Evolutionary conservation across 2,888 invertebrate species (phyloP), one percentile per base, ranked within the genome.

Genomic region (Hemithea aestivaria): DNA sequence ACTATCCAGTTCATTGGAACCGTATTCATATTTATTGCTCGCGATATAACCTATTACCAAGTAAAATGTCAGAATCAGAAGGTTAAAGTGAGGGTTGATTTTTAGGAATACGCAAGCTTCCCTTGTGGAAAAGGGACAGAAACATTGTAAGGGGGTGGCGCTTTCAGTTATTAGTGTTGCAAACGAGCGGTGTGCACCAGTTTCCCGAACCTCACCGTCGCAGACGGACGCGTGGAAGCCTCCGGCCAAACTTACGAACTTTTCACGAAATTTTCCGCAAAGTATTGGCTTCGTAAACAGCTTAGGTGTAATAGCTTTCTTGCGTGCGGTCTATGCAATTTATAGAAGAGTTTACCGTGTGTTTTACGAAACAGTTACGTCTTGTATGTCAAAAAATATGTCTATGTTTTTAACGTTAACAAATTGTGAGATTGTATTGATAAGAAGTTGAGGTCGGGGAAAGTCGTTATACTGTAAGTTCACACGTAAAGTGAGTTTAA

Each of bases 261-360:
- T 85, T 85, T 84, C 73, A 73, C 85, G 85, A 73, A 56, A 69
- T 67, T 69, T 69, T 71, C 72, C 70, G 62, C 62, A 73, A 75
- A 70, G 67, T 70, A 35, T 37, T 34, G 56, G 53, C 66, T 66
- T 60, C 49, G 51, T 68, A 69, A 62, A 66, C 57, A 66, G 62
- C 52, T 63, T 62, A 16, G 16, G 16, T 16, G 65, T 82, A 82
- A 83, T 80, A 73, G 73, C 80, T 75, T 65, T 66, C 67, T 83
- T 70, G 82, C 81, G 81, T 83, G 82, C 70, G 70, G 65, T 67
- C 56, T 71, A 73, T 73, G 73, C 71, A 77, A 70, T 74, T 65
- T 65, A 48, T 56, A 60, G 49, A 56, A 62, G 55, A 60, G 59
- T 64, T 66, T 60, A 59, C 58, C 62, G 66, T 72, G 71, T 67